A percentile compares a stretch with the other conserved stretches of the same genome.
These are phyloP conservation scores for Cebus imitator DNA, from an alignment of 2,113 vertebrate genomes.

Conservation along the genomic window DNA sequence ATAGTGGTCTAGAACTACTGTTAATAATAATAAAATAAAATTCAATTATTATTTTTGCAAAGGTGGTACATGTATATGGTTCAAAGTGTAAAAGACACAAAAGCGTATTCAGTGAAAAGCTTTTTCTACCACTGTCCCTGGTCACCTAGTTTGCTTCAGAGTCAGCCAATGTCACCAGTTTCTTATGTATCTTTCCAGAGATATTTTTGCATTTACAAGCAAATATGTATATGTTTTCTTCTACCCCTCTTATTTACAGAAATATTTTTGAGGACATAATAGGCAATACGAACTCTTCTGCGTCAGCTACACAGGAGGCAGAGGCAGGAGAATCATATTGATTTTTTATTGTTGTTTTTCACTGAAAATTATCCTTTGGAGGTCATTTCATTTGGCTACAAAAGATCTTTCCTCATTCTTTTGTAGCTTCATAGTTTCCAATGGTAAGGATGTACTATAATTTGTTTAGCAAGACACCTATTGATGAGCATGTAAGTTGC, in stretches of 20 bases:
- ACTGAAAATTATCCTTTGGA: neutral
- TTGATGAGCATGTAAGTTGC: neutral
- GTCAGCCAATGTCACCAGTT: too few relatives aligned
- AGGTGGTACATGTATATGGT: neutral
- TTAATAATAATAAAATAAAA: too few relatives aligned
- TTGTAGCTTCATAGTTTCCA: neutral
- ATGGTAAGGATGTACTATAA: neutral
- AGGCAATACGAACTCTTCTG: neutral
- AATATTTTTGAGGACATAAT: neutral
- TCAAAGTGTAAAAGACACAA: neutral
- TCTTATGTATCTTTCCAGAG: neutral
- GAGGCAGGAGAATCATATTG: neutral
- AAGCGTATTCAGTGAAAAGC: neutral
- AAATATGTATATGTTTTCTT: neutral
- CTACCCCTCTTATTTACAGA: neutral
- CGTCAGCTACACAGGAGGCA: too few relatives aligned
- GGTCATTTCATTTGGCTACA: neutral
- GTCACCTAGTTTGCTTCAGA: neutral
- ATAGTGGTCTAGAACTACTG: neutral
- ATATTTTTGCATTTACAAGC: too few relatives aligned
- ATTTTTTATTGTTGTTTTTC: neutral
- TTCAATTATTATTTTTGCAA: neutral
- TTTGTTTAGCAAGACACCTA: neutral
- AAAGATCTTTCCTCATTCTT: neutral
- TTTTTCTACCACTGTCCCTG: neutral